A percentile compares a stretch with the other conserved stretches of the same genome.
phyloP scores from a whole-genome alignment of 2,113 vertebrate species.

The Phalacrocorax brasilianus region DNA sequence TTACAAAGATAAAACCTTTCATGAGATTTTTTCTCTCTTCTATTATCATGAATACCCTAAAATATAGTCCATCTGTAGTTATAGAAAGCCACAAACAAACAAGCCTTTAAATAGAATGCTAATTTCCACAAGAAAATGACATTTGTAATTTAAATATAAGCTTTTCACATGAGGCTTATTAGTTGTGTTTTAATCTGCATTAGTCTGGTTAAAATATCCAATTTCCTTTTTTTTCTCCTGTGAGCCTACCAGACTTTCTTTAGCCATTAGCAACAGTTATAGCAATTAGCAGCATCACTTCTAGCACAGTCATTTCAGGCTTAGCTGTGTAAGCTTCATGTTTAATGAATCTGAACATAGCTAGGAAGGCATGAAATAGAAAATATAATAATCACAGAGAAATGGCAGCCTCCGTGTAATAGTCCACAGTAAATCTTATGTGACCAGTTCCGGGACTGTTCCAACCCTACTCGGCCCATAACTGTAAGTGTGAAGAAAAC shows the following conservation, averaged over 20 bases:
- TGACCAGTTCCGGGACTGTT: background rate
- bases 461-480: background rate
- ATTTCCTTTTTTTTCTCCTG: conserved; percentile 34
- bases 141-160: conserved; percentile 56
- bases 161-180: conserved; percentile 46
- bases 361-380: conserved; percentile 23
- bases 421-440: background rate
- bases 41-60: background rate
- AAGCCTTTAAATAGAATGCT: background rate
- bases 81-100: background rate
- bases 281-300: conserved; percentile 56
- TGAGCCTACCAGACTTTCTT: conserved; percentile 20
- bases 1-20: conserved; percentile 22
- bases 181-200: conserved; percentile 59
- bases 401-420: background rate
- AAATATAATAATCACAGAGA: conserved; percentile 28
- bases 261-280: conserved; percentile 38
- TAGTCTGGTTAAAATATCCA: conserved; percentile 57
- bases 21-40: background rate
- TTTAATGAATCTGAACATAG: conserved; percentile 43
- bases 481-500: background rate
- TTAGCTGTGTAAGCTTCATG: conserved; percentile 14
- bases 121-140: conserved; percentile 13
- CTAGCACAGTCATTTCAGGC: conserved; percentile 45
- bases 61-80: background rate